Conservation (phyloP, 2,888 invertebrate species). For the Neoitamus cyanurus region DNA sequence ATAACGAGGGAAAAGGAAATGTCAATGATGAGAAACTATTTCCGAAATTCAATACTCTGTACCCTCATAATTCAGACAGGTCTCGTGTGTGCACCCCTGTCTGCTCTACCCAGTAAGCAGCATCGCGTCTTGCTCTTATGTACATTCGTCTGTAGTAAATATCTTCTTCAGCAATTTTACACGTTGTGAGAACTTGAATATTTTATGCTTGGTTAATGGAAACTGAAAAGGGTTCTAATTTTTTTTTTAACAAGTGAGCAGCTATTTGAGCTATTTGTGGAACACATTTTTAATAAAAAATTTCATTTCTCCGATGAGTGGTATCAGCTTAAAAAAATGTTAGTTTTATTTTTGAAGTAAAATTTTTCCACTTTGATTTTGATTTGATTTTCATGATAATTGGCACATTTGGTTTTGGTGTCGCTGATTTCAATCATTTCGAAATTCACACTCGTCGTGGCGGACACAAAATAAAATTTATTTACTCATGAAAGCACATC, state of each 20-base stretch:
- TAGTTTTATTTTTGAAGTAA: too few relatives aligned
- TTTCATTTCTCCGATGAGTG: neutral
- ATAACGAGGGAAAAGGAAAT: neutral
- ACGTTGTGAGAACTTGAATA: neutral
- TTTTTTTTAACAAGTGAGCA: neutral
- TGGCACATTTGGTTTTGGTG: too few relatives aligned
- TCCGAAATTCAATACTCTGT: neutral
- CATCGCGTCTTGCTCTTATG: neutral
- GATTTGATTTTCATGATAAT: too few relatives aligned
- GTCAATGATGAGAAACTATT: constrained; percentile 5
- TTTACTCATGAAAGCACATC: too few relatives aligned
- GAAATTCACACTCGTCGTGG: too few relatives aligned
- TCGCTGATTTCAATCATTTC: too few relatives aligned
- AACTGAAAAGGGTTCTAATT: neutral
- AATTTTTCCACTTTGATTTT: too few relatives aligned
- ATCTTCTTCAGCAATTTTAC: neutral
- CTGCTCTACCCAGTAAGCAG: neutral
- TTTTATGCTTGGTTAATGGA: neutral
- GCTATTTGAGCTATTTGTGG: neutral
- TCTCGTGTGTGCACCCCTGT: neutral
- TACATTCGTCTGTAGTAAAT: neutral
- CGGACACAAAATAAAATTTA: too few relatives aligned
- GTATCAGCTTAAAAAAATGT: too few relatives aligned
- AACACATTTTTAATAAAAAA: neutral
- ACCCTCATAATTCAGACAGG: neutral